Percentiles rank a stretch among this genome's conserved stretches.
These are phyloP conservation scores for Argentina silus DNA, from an alignment of 2,797 vertebrate genomes.

Conservation along the genomic window DNA sequence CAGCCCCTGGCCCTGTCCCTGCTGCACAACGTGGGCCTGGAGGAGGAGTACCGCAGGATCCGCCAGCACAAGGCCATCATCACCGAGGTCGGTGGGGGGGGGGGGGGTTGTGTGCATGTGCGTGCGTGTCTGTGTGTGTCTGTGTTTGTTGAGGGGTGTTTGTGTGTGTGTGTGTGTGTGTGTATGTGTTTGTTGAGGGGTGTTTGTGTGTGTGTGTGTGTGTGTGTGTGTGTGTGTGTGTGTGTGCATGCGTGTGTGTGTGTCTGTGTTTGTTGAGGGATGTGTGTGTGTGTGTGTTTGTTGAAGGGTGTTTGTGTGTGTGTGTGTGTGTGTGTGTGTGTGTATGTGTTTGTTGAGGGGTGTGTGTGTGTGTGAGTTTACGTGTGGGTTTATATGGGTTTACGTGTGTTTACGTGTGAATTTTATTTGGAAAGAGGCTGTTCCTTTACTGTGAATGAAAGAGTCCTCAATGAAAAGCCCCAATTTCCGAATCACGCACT, in stretches of 20 bases:
- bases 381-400: not conserved
- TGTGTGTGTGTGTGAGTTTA: not conserved
- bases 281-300: not conserved
- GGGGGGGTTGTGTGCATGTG: too few relatives aligned
- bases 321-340: not conserved
- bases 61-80: constrained; percentile 92
- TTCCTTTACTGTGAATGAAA: not conserved
- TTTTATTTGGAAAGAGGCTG: not conserved
- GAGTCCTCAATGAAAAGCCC: not conserved
- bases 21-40: constrained; percentile 84
- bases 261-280: not conserved
- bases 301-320: not conserved
- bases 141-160: too few relatives aligned
- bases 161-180: too few relatives aligned
- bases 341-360: not conserved
- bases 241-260: not conserved
- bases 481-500: not conserved
- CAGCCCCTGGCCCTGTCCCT: constrained; percentile 89
- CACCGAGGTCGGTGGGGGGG: constrained; percentile 84
- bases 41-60: constrained; percentile 86
- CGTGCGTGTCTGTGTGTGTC: too few relatives aligned
- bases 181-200: too few relatives aligned
- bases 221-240: constrained; percentile 3
- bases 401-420: too few relatives aligned
- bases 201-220: too few relatives aligned